These are phyloP conservation scores for Siphamia tubifer DNA, from an alignment of 2,113 vertebrate species.

Conservation along the genomic window DNA sequence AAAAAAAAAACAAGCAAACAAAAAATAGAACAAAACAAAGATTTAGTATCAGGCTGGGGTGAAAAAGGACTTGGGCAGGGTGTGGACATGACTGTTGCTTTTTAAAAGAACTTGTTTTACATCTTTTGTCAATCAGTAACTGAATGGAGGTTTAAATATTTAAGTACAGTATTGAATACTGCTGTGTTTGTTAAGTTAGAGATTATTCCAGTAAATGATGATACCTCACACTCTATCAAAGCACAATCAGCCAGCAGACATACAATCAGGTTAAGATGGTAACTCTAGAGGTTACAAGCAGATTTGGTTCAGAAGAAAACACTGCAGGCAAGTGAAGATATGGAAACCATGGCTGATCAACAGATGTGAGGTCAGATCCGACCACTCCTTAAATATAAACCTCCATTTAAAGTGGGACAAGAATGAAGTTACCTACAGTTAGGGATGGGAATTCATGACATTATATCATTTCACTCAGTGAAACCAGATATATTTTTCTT, in stretches of 20 bases:
- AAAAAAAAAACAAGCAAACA: not conserved
- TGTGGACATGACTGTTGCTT: not conserved
- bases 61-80: not conserved
- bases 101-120: no score
- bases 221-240: not conserved
- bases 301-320: not conserved
- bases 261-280: not conserved
- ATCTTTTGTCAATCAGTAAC: no score
- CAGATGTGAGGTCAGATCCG: not conserved
- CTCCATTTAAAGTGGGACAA: not conserved
- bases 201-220: not conserved
- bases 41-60: not conserved
- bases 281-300: not conserved
- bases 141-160: conserved; percentile 2
- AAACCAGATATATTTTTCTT: no score
- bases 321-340: not conserved
- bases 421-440: not conserved
- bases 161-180: not conserved
- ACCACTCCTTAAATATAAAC: not conserved
- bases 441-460: no score
- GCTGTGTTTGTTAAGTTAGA: conserved; percentile 23
- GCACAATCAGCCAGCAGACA: not conserved
- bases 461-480: no score
- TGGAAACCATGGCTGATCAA: not conserved
- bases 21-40: not conserved